A percentile compares a stretch with the other conserved stretches of the same genome.
These are phyloP conservation scores for Styela clava DNA, from an alignment of 23 tunicate genomes.

Conservation along the genomic window DNA sequence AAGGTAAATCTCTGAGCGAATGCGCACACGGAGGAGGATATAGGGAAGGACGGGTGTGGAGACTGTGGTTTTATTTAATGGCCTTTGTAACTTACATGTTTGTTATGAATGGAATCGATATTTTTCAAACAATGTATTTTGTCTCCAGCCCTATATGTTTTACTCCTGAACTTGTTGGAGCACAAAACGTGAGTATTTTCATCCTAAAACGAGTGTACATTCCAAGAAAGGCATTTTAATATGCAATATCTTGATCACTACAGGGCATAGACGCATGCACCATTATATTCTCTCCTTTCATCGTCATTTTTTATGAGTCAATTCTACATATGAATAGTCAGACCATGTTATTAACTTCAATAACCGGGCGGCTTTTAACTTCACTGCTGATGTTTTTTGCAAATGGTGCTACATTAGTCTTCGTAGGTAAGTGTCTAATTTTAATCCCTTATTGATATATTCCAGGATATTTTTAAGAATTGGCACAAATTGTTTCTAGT, in stretches of 20 bases:
- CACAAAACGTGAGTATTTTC: conserved; percentile 7
- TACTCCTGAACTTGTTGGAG: conserved; percentile 14
- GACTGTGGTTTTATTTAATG: conserved; percentile 4
- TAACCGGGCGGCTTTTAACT: background rate
- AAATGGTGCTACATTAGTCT: background rate
- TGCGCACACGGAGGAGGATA: background rate
- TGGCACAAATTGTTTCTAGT: too few relatives aligned
- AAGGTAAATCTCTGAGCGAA: too few relatives aligned
- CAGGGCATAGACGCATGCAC: conserved; percentile 2
- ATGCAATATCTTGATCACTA: background rate
- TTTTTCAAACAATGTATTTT: conserved; percentile 13
- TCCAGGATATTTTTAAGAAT: too few relatives aligned
- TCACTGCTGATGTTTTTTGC: conserved; percentile 16
- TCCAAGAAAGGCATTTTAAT: too few relatives aligned
- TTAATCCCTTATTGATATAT: too few relatives aligned
- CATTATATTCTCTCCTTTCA: background rate
- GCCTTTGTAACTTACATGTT: conserved; percentile 6
- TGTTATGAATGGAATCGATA: conserved; percentile 8
- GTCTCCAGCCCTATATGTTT: conserved; percentile 8
- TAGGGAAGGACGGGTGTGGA: background rate
- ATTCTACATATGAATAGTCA: conserved; percentile 3
- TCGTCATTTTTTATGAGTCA: background rate
- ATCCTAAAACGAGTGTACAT: too few relatives aligned
- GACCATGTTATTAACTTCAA: background rate
- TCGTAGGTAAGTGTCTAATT: background rate